These are phyloP conservation scores for Mesitornis unicolor DNA, from an alignment of 2,113 vertebrate species.

Conservation along the genomic window DNA sequence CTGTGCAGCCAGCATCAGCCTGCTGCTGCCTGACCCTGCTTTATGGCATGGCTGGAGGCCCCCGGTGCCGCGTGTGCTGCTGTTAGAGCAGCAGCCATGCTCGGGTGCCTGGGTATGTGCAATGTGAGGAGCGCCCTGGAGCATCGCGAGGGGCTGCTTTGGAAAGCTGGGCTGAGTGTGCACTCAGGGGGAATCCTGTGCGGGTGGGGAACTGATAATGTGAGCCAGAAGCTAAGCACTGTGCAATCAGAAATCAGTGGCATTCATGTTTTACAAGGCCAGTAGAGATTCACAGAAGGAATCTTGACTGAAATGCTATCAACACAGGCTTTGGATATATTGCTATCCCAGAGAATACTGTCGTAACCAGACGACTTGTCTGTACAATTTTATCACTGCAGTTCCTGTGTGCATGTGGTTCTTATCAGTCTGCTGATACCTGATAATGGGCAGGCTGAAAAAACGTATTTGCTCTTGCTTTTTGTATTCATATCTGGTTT, in stretches of 20 bases:
- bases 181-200: fast-evolving
- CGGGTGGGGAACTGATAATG: background rate
- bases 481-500: background rate
- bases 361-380: background rate
- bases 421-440: background rate
- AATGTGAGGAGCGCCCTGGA: fast-evolving
- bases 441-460: background rate
- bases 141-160: background rate
- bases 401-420: background rate
- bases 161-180: background rate
- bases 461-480: background rate
- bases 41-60: fast-evolving
- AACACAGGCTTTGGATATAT: background rate
- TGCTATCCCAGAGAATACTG: background rate
- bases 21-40: background rate
- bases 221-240: background rate
- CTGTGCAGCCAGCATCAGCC: background rate
- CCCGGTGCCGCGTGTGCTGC: fast-evolving
- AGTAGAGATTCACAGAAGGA: background rate
- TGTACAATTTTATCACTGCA: background rate
- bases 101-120: background rate
- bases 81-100: background rate
- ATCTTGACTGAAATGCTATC: background rate
- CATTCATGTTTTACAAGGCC: background rate
- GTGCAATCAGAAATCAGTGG: background rate